Percentiles rank a stretch among this genome's conserved stretches.
Evolutionary conservation across 2,888 invertebrate species (phyloP).

Genomic region (Agrilus cyanescens): DNA sequence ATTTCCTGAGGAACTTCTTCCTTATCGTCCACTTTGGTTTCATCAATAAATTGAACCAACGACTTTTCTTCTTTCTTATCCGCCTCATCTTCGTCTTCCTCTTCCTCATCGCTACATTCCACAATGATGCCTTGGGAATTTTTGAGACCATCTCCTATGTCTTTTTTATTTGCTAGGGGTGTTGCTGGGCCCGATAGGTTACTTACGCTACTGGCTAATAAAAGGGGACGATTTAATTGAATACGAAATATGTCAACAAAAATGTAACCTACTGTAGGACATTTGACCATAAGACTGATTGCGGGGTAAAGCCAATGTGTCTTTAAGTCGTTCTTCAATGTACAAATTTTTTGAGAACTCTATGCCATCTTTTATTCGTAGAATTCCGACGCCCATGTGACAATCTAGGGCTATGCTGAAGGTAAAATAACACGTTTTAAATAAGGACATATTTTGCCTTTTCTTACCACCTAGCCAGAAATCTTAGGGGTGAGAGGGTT

Average conservation of each 20-base stretch:
- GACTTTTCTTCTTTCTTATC: conserved; percentile 24
- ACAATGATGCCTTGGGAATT: conserved; percentile 21
- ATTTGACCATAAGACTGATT: conserved; percentile 50
- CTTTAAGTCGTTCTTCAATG: conserved; percentile 40
- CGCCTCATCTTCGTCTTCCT: conserved; percentile 25
- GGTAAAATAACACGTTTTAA: conserved; percentile 10
- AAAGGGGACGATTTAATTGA: no score
- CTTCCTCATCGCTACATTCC: no score
- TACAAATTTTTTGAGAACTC: conserved; percentile 48
- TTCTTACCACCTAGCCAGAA: no score
- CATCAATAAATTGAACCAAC: conserved; percentile 19
- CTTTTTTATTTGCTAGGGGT: conserved; percentile 43
- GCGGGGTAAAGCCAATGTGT: conserved; percentile 35
- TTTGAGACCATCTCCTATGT: conserved; percentile 35
- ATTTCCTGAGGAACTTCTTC: conserved; percentile 41
- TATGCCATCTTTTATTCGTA: conserved; percentile 79
- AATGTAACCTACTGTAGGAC: conserved; percentile 40
- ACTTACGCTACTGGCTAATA: conserved; percentile 62
- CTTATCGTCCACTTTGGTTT: conserved; percentile 16
- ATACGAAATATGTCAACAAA: neutral
- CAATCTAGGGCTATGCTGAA: conserved; percentile 84
- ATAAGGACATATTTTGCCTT: neutral
- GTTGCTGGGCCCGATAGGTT: conserved; percentile 58
- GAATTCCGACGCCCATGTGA: conserved; percentile 82
- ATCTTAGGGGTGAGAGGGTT: no score